These are phyloP conservation scores for Ophonus ardosiacus DNA, from an alignment of 2,888 invertebrate genomes.

Conservation along the genomic window DNA sequence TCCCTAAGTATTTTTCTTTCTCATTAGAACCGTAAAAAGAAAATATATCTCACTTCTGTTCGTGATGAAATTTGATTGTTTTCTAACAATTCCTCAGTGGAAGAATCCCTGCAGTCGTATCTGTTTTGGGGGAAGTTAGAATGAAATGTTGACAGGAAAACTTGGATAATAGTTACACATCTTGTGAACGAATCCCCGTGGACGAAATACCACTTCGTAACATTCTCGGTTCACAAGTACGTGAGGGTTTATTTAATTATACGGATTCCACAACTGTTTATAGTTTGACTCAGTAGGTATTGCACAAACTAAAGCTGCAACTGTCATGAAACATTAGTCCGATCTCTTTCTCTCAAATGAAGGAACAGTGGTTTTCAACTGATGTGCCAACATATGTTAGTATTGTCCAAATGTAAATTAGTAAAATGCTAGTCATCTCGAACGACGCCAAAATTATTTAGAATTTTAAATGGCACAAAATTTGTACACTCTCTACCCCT, in stretches of 20 bases:
- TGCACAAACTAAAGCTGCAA: neutral
- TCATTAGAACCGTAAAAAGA: neutral
- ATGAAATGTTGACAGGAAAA: neutral
- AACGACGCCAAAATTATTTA: too few relatives aligned
- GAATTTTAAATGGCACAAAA: too few relatives aligned
- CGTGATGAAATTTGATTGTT: neutral
- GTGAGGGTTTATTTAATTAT: constrained; percentile 36
- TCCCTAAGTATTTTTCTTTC: neutral
- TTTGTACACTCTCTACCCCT: too few relatives aligned
- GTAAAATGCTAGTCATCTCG: too few relatives aligned
- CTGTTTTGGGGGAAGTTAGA: neutral
- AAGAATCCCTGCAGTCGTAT: neutral
- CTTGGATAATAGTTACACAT: neutral
- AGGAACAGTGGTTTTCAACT: too few relatives aligned
- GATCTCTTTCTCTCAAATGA: too few relatives aligned
- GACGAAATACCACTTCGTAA: constrained; percentile 12
- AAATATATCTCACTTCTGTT: neutral
- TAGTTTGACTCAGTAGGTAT: neutral
- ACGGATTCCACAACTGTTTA: constrained; percentile 27
- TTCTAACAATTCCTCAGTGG: neutral
- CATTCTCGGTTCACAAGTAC: constrained; percentile 5
- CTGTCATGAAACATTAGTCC: neutral
- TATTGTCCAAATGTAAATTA: too few relatives aligned
- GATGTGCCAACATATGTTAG: too few relatives aligned
- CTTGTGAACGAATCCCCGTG: constrained; percentile 2